A percentile compares a stretch with the other conserved stretches of the same genome.
Evolutionary conservation across 2,113 vertebrate genomes (phyloP).

Genomic region (Tursiops truncatus): DNA sequence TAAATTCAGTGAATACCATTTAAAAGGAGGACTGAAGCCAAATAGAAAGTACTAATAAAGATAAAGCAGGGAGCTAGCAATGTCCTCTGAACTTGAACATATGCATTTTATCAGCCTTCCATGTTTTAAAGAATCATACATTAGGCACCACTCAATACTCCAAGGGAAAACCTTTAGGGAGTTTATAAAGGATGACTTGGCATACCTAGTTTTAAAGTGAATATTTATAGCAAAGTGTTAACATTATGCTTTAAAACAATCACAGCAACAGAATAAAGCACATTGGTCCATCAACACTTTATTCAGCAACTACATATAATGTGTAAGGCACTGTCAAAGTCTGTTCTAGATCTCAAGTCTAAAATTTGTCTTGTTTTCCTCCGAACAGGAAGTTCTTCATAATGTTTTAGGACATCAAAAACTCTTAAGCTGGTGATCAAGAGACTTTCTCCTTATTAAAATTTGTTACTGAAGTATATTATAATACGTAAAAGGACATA

Average conservation of each 20-base stretch:
- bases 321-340: not conserved
- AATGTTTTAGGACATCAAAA: conserved; percentile 25
- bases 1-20: conserved; percentile 66
- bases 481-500: not conserved
- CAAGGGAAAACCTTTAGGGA: conserved; percentile 24
- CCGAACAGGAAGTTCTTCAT: not conserved
- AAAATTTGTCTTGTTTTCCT: not conserved
- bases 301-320: conserved; percentile 20
- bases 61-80: conserved; percentile 58
- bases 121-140: conserved; percentile 57
- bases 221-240: conserved; percentile 47
- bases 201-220: conserved; percentile 2
- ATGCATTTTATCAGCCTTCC: not conserved
- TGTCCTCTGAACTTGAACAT: conserved; percentile 46
- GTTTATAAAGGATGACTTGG: conserved; percentile 36
- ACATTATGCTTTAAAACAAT: conserved; percentile 49
- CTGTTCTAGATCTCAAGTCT: not conserved
- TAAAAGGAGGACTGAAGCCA: conserved; percentile 51
- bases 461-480: not conserved
- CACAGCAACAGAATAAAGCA: conserved; percentile 10
- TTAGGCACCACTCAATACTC: not conserved
- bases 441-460: not conserved
- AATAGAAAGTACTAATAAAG: conserved; percentile 54
- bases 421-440: not conserved
- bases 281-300: not conserved